A percentile compares a stretch with the other conserved stretches of the same genome.
phyloP scores from a whole-genome alignment of 2,113 vertebrate genomes.

The Lepus americanus region DNA sequence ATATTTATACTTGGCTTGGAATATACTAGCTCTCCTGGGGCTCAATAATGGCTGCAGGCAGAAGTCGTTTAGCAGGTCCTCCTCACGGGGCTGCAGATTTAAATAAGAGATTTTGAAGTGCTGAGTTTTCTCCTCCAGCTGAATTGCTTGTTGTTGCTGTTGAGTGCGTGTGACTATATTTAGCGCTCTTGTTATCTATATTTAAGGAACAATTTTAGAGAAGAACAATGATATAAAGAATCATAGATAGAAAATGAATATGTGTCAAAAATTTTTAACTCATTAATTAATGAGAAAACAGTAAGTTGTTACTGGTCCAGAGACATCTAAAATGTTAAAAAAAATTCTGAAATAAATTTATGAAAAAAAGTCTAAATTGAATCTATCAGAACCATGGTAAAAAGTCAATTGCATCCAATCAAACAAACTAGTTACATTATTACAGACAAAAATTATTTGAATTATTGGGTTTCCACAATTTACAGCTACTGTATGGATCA shows the following conservation, averaged over 20 bases:
- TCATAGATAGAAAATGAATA: neutral
- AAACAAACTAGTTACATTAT: neutral
- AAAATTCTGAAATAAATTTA: neutral
- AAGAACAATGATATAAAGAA: neutral
- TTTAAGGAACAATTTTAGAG: conserved; percentile 9
- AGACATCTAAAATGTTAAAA: neutral
- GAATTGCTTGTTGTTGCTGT: neutral
- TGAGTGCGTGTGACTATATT: neutral
- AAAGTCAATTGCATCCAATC: neutral
- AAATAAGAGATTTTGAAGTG: neutral
- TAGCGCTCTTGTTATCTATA: neutral
- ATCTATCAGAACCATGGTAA: neutral
- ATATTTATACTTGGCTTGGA: neutral
- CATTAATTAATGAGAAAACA: neutral
- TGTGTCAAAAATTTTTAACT: neutral
- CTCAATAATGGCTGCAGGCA: neutral
- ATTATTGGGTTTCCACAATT: neutral
- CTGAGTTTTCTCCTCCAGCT: neutral
- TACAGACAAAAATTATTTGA: neutral
- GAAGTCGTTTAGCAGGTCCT: neutral
- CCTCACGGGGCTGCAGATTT: neutral
- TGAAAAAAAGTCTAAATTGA: neutral
- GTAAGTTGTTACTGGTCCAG: neutral
- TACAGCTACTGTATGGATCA: neutral
- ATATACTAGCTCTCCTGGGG: neutral